These are phyloP conservation scores for Rhopalosiphum maidis DNA, from an alignment of 1,140 invertebrate species.

Conservation along the genomic window DNA sequence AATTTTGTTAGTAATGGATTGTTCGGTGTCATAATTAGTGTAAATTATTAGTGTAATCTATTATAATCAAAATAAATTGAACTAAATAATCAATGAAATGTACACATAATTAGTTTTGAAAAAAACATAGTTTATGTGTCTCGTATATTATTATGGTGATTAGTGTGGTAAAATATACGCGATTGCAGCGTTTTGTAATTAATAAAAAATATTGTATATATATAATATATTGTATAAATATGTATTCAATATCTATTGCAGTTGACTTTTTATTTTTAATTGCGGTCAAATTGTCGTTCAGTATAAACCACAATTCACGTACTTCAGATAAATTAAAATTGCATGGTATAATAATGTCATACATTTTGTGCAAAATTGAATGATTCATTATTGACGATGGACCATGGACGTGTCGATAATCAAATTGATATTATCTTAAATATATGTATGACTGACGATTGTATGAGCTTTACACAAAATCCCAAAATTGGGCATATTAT, in stretches of 20 bases:
- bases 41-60: slow-evolving; percentile 1
- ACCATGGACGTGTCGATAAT: neutral
- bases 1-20: slow-evolving; percentile 8
- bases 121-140: neutral
- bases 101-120: neutral
- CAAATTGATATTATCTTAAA: too few species aligned
- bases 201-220: neutral
- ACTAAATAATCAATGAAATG: neutral
- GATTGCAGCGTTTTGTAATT: neutral
- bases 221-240: neutral
- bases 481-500: neutral
- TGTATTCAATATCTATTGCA: neutral
- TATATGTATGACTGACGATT: too few species aligned
- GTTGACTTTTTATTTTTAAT: neutral
- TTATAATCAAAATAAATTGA: neutral
- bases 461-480: too few species aligned
- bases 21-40: neutral
- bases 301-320: neutral
- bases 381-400: neutral
- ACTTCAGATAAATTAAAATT: neutral
- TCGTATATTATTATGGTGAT: neutral
- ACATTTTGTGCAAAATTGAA: neutral
- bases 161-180: neutral
- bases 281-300: neutral
- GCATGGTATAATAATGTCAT: neutral